Conservation (phyloP, 2,113 vertebrate genomes). For the Heloderma charlesbogerti region DNA sequence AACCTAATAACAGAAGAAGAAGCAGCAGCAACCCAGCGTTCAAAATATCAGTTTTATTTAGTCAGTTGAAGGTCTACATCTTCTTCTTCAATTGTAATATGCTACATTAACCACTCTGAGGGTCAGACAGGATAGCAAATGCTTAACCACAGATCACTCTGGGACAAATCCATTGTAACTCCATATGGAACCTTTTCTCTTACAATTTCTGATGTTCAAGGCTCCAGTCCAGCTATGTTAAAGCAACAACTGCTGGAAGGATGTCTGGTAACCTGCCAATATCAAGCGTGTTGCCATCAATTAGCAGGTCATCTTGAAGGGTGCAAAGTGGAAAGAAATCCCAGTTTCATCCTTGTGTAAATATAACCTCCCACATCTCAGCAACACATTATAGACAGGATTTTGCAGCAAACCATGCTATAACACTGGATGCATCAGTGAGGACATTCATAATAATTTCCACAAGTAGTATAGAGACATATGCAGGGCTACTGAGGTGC, state of each 20-base stretch:
- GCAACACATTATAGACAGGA: neutral
- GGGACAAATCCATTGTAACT: slow-evolving; percentile 16
- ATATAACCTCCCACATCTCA: neutral
- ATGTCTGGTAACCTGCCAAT: slow-evolving; percentile 1
- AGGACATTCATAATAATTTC: neutral
- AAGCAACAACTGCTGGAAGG: slow-evolving; percentile 4
- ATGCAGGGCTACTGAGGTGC: neutral
- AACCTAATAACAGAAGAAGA: too few relatives aligned
- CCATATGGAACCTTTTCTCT: neutral
- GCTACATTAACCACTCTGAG: neutral
- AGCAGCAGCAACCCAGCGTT: neutral
- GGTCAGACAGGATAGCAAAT: slow-evolving; percentile 8
- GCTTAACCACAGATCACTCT: slow-evolving; percentile 7
- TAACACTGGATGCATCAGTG: neutral
- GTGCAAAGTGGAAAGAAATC: neutral
- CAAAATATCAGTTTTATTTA: neutral
- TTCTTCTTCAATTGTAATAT: neutral
- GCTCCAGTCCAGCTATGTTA: slow-evolving; percentile 18
- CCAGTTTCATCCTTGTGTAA: neutral
- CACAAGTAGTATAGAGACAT: neutral
- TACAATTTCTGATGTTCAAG: slow-evolving; percentile 14
- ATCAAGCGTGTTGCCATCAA: neutral
- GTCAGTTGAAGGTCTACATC: neutral
- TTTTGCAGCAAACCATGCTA: neutral
- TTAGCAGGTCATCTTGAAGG: slow-evolving; percentile 7